phyloP scores from a whole-genome alignment of 2,888 invertebrate genomes.

The Eristalinus aeneus region DNA sequence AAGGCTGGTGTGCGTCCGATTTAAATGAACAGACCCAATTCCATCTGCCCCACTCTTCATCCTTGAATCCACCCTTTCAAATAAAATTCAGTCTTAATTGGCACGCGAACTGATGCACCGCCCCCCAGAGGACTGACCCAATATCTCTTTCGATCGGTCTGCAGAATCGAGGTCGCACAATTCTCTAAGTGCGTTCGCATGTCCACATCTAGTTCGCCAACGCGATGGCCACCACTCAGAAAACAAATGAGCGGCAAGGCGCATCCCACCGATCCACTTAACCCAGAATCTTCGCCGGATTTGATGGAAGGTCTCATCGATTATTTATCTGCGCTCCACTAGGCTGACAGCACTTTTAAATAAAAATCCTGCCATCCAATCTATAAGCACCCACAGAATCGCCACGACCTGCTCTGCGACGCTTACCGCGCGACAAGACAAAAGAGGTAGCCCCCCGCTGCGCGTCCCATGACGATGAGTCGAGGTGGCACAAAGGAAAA shows the following conservation, averaged over 20 bases:
- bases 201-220: neutral
- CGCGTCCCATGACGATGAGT: neutral
- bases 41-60: neutral
- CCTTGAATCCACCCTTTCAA: neutral
- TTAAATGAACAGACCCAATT: too few relatives aligned
- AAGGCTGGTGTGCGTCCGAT: too few relatives aligned
- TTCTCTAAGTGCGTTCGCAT: neutral
- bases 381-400: neutral
- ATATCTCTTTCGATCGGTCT: neutral
- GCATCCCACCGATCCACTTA: neutral
- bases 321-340: neutral
- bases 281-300: neutral
- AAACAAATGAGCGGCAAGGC: neutral
- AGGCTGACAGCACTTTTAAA: neutral
- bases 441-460: slow-evolving; percentile 39
- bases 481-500: slow-evolving; percentile 22
- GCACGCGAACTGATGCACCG: neutral
- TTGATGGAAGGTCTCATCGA: neutral
- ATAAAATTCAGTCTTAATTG: neutral
- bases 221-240: neutral
- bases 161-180: neutral
- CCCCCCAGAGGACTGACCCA: neutral
- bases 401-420: neutral
- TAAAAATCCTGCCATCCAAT: neutral
- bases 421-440: slow-evolving; percentile 15